Percentiles rank a stretch among this genome's conserved stretches.
Evolutionary conservation across 2,797 vertebrate species (phyloP).

Genomic region (Xiphophorus birchmanni): DNA sequence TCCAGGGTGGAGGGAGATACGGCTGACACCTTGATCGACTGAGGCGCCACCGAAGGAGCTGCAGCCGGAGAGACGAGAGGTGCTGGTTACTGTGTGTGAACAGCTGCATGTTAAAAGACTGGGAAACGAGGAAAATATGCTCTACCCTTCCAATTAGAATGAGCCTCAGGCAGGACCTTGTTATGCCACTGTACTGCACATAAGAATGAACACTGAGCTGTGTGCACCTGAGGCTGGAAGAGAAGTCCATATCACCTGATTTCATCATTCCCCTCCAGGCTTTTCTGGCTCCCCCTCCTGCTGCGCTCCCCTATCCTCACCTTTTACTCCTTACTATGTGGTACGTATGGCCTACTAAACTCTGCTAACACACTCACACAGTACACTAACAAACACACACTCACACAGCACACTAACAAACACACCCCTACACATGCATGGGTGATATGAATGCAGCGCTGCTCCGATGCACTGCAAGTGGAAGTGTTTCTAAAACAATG

Average conservation of each 20-base stretch:
- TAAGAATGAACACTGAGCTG: constrained; percentile 59
- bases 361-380: constrained; percentile 21
- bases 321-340: constrained; percentile 51
- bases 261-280: constrained; percentile 69
- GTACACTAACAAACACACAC: constrained; percentile 1
- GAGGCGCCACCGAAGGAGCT: constrained; percentile 92
- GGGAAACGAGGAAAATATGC: constrained; percentile 36
- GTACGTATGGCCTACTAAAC: constrained; percentile 50
- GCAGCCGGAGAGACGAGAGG: constrained; percentile 38
- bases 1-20: constrained; percentile 90
- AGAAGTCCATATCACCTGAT: constrained; percentile 72
- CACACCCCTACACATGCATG: constrained; percentile 20
- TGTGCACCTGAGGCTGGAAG: constrained; percentile 62
- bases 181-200: constrained; percentile 60
- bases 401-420: constrained; percentile 12
- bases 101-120: constrained; percentile 26
- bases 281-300: constrained; percentile 33
- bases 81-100: constrained; percentile 15
- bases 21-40: constrained; percentile 87
- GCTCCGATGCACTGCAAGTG: constrained; percentile 25
- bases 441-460: constrained; percentile 33
- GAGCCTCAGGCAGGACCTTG: constrained; percentile 60
- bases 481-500: constrained; percentile 25
- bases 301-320: constrained; percentile 47
- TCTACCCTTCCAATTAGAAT: constrained; percentile 62